Evolutionary conservation across 1,140 invertebrate species (phyloP), one percentile per base, ranked within the genome.

Genomic region (Dreissena rostriformis): DNA sequence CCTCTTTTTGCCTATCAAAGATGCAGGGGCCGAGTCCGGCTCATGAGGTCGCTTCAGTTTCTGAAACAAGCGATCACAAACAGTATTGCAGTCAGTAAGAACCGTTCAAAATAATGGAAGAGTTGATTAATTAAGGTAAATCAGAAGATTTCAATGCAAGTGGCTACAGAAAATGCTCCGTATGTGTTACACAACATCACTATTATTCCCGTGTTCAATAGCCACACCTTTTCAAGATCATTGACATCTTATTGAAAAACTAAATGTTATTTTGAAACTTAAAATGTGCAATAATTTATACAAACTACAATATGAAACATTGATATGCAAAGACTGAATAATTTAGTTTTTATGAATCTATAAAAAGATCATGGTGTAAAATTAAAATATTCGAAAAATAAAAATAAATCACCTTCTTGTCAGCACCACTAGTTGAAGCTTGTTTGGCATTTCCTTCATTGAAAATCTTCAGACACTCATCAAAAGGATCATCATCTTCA

Each of bases 401-500:
- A 39, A 39, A 39, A 39, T 39, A 2, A 39, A 39, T 61, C 82
- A 87, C 88, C 86, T 89, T 89, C 76, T 79, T 85, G 17, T 83
- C 82, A 57, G 52, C 68, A 22, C 70, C 65, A 0, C 55, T 67
- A 52, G 74, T 29, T 11, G 74, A 68, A 63, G 52, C 39, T 65
- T 61, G 73, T 72, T 83, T 81, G 61, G 52, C 80, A 70, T 71
- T 74, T 22, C 65, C 79, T 84, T 95, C 95, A 93, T 96, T 95
- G 88, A 96, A 97, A 85, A 97, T 96, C 91, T 95, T 95, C 75
- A 96, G 94, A 90, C 96, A 97, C 90, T 97, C 96, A 77, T 96
- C 95, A 90, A 95, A 95, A 14, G 96, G 93, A 86, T 96, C 95
- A 29, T 94, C 94, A 82, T 96, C 95, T 55, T 91, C 87, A n/a